phyloP scores from a whole-genome alignment of 1,140 invertebrate species.

The Megathymus violae region DNA sequence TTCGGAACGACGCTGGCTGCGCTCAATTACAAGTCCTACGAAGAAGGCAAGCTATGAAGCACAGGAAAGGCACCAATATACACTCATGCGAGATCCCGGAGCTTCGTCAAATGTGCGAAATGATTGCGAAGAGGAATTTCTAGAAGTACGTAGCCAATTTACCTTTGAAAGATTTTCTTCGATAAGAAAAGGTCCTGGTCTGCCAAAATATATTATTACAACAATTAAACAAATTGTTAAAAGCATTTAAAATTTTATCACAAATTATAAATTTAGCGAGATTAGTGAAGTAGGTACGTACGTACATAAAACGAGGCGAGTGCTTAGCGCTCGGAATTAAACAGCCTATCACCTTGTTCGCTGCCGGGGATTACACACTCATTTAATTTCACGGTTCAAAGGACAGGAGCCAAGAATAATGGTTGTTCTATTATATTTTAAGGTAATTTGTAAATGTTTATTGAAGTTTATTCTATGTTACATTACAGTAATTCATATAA shows the following conservation, averaged over 20 bases:
- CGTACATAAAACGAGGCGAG: constrained; percentile 35
- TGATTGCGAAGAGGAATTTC: too few relatives aligned
- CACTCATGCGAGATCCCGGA: too few relatives aligned
- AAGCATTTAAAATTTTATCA: constrained; percentile 18
- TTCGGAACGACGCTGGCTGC: too few relatives aligned
- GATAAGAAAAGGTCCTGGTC: too few relatives aligned
- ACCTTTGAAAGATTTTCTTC: too few relatives aligned
- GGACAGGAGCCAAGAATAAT: constrained; percentile 38
- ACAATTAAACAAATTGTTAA: not conserved
- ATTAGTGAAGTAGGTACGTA: constrained; percentile 42
- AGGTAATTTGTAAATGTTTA: constrained; percentile 2
- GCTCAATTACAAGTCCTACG: too few relatives aligned
- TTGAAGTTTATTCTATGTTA: not conserved
- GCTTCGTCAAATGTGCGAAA: too few relatives aligned
- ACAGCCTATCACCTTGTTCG: constrained; percentile 58
- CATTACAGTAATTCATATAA: too few relatives aligned
- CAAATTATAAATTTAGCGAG: constrained; percentile 35
- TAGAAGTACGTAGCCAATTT: too few relatives aligned
- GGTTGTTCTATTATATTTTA: constrained; percentile 13
- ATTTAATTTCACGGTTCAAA: constrained; percentile 61
- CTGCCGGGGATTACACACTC: constrained; percentile 58
- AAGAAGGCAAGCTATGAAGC: too few relatives aligned
- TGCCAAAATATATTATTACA: too few relatives aligned
- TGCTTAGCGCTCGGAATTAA: constrained; percentile 55
- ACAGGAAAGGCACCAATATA: too few relatives aligned